A percentile compares a stretch with the other conserved stretches of the same genome.
Evolutionary conservation across 2,797 vertebrate genomes (phyloP).

Genomic region (Peromyscus melanophrys): DNA sequence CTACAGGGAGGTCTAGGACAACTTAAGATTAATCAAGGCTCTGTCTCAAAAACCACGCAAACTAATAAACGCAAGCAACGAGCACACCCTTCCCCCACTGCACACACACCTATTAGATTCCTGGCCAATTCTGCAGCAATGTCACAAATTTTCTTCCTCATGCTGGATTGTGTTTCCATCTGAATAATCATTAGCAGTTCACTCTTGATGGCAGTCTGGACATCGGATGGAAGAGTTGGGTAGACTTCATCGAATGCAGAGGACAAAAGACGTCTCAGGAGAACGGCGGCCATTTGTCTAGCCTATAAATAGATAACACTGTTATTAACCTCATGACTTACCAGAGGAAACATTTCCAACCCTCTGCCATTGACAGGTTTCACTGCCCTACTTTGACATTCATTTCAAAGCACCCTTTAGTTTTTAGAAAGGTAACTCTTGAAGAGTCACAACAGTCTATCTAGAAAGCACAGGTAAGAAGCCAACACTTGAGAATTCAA

Average conservation of each 20-base stretch:
- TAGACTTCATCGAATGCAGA: slow-evolving; percentile 98
- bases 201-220: slow-evolving; percentile 96
- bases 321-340: slow-evolving; percentile 15
- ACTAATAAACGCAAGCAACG: neutral
- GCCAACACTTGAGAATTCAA: neutral
- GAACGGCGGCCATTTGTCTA: slow-evolving; percentile 98
- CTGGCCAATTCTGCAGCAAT: slow-evolving; percentile 97
- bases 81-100: neutral
- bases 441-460: neutral
- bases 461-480: neutral
- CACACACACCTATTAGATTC: slow-evolving; percentile 95
- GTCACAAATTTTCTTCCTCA: slow-evolving; percentile 98
- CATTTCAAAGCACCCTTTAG: slow-evolving; percentile 31
- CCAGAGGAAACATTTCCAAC: neutral
- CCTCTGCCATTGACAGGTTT: neutral
- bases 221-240: slow-evolving; percentile 94
- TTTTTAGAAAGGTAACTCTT: slow-evolving; percentile 4
- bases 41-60: neutral
- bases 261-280: slow-evolving; percentile 96
- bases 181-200: slow-evolving; percentile 97
- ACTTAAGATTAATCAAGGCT: neutral
- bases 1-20: neutral
- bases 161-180: slow-evolving; percentile 93
- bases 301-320: slow-evolving; percentile 89
- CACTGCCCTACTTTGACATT: slow-evolving; percentile 23